Evolutionary conservation across 2,888 invertebrate species (phyloP).

Genomic region (Anoplius nigerrimus): DNA sequence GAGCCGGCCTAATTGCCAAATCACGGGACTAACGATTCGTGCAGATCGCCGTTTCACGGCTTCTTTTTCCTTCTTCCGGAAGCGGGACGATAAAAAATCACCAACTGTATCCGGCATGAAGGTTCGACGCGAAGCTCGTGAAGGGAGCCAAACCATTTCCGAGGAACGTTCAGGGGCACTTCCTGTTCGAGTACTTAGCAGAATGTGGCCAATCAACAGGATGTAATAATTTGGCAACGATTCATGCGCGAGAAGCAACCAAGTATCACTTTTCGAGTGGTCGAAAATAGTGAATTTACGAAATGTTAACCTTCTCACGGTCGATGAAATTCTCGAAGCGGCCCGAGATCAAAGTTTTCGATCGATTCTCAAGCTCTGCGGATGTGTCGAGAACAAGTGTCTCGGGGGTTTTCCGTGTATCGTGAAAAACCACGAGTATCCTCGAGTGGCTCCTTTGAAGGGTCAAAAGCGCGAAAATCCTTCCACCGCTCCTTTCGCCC

Average conservation of each 20-base stretch:
- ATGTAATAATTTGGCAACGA: no score
- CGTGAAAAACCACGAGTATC: background rate
- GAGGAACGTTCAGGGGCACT: no score
- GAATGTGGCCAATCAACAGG: no score
- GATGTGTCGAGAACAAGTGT: background rate
- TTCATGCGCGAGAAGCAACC: background rate
- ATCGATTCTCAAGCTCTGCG: background rate
- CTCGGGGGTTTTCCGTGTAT: background rate
- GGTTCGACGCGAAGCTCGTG: background rate
- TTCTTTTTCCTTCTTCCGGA: background rate
- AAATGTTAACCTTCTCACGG: background rate
- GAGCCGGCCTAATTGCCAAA: background rate
- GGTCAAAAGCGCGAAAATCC: conserved; percentile 73
- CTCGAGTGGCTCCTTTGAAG: conserved; percentile 27
- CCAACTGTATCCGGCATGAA: background rate
- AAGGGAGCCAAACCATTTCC: background rate
- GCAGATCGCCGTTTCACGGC: conserved; percentile 26
- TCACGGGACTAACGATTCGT: conserved; percentile 24
- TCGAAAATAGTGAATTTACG: no score
- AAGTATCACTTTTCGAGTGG: background rate
- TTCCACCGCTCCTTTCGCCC: conserved; percentile 51
- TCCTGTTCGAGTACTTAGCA: no score
- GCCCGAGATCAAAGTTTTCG: conserved; percentile 8
- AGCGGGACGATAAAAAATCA: background rate
- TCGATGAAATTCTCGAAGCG: background rate